Conservation (phyloP, 2,888 invertebrate species). For the Hirtodrosophila confusa region DNA sequence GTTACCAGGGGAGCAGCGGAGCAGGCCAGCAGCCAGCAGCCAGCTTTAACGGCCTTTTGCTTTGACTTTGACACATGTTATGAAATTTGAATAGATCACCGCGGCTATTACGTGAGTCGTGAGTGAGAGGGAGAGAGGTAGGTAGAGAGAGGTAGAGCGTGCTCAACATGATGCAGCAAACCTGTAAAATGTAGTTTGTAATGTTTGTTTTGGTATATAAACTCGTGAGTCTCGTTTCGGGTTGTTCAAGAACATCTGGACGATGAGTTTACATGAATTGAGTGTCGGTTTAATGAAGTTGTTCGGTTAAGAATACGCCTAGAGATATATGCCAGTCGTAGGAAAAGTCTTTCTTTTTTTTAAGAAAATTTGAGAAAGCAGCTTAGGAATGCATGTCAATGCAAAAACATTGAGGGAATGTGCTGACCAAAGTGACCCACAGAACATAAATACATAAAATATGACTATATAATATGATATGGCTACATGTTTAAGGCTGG, state of each 20-base stretch:
- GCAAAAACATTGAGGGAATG: too few relatives aligned
- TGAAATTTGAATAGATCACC: slow-evolving; percentile 76
- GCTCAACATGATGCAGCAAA: slow-evolving; percentile 51
- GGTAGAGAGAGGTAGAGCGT: not conserved
- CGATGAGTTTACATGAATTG: slow-evolving; percentile 59
- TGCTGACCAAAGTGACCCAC: too few relatives aligned
- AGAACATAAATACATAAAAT: too few relatives aligned
- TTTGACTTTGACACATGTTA: slow-evolving; percentile 76
- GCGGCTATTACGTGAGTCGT: slow-evolving; percentile 30
- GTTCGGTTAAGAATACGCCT: slow-evolving; percentile 34
- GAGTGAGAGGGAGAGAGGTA: not conserved
- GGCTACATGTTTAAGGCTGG: too few relatives aligned
- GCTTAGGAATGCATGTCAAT: not conserved
- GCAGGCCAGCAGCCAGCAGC: slow-evolving; percentile 8
- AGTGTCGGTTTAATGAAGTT: slow-evolving; percentile 61
- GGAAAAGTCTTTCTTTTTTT: not conserved
- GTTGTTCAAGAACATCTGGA: slow-evolving; percentile 55
- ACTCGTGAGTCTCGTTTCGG: slow-evolving; percentile 34
- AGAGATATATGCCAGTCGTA: slow-evolving; percentile 24
- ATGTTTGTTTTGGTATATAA: slow-evolving; percentile 44
- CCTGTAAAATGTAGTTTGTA: slow-evolving; percentile 57
- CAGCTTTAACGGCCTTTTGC: slow-evolving; percentile 65
- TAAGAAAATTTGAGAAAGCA: not conserved
- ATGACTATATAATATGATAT: not conserved
- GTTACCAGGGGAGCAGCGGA: not conserved